Percentiles rank a stretch among this genome's conserved stretches.
These are phyloP conservation scores for Microctenopoma stevenorrisi DNA, from an alignment of 2,797 vertebrate genomes.

Conservation along the genomic window DNA sequence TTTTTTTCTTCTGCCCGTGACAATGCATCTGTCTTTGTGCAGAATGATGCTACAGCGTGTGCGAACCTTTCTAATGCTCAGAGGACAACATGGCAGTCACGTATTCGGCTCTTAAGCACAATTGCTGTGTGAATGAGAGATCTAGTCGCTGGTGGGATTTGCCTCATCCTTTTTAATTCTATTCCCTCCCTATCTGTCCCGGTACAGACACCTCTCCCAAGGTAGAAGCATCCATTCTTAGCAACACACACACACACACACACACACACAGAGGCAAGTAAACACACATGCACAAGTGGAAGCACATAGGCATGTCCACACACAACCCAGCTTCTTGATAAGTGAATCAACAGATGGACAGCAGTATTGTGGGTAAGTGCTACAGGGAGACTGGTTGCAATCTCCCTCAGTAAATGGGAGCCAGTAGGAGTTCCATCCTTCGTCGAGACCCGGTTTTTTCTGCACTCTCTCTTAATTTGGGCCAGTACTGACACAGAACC, in stretches of 20 bases:
- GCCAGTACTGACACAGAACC: slow-evolving; percentile 75
- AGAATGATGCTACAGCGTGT: neutral
- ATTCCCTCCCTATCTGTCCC: slow-evolving; percentile 66
- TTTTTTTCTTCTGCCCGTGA: neutral
- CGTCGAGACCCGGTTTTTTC: slow-evolving; percentile 57
- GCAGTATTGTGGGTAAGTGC: slow-evolving; percentile 70
- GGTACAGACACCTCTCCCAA: slow-evolving; percentile 62
- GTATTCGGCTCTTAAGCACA: slow-evolving; percentile 51
- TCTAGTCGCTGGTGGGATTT: slow-evolving; percentile 61
- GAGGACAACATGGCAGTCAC: slow-evolving; percentile 42
- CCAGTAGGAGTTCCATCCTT: slow-evolving; percentile 60
- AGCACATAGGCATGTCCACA: slow-evolving; percentile 12
- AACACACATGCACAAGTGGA: slow-evolving; percentile 10
- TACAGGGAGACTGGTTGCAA: slow-evolving; percentile 70
- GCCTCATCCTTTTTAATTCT: slow-evolving; percentile 66
- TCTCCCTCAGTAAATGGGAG: slow-evolving; percentile 68
- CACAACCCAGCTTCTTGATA: slow-evolving; percentile 52
- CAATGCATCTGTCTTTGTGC: slow-evolving; percentile 28
- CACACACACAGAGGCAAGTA: slow-evolving; percentile 16
- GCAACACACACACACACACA: slow-evolving; percentile 29
- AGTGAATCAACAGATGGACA: slow-evolving; percentile 80
- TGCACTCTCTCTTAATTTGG: slow-evolving; percentile 80
- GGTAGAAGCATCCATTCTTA: slow-evolving; percentile 53
- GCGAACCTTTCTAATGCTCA: slow-evolving; percentile 32
- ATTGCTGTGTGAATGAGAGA: slow-evolving; percentile 57